Evolutionary conservation across 1,140 invertebrate genomes (phyloP), one percentile per base, ranked within the genome.

Genomic region (Calliopsis andreniformis): DNA sequence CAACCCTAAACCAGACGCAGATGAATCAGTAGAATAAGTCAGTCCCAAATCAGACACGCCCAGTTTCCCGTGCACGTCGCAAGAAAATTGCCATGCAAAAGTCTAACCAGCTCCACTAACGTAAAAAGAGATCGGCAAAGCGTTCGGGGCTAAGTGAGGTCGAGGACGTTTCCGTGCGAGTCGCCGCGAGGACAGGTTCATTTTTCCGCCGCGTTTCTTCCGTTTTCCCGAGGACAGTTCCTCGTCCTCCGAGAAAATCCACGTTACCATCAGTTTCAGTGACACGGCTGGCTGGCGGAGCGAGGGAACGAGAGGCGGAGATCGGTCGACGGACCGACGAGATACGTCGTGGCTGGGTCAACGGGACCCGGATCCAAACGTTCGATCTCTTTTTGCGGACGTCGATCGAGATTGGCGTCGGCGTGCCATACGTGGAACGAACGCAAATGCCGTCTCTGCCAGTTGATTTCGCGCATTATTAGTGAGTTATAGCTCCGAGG

Each of bases 161-260:
- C 28, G 18, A 18, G 14, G 8, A 3, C 58, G 10, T 25, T 43
- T 25, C 47, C 25, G 30, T 20, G 53, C 43, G 62, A 55, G 20
- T 67, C 28, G 63, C 64, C 32, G 25, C 10, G 35, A 18, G 53
- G 64, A 76, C 64, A 76, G 64, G 72, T 39, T 39, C 72, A 76
- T 76, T 76, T 76, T 76, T 76, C 72, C 72, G 43, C 42, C 53
- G 63, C 63, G 51, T 45, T 69, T 51, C 63, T 58, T 69, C 53
- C 61, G 72, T 69, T 76, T 59, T 73, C 43, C 30, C 30, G 55
- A 18, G 51, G 53, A 75, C 72, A 68, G n/a, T 66, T 53, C 63
- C 30, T 66, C 47, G 43, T 58, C 42, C 32, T 42, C 25, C 62
- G 12, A 28, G 39, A 32, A 42, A 59, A 69, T 69, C 55, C 55